Percentiles rank a stretch among this genome's conserved stretches.
phyloP scores from a whole-genome alignment of 1,140 invertebrate genomes.

The Mamestra configurata region DNA sequence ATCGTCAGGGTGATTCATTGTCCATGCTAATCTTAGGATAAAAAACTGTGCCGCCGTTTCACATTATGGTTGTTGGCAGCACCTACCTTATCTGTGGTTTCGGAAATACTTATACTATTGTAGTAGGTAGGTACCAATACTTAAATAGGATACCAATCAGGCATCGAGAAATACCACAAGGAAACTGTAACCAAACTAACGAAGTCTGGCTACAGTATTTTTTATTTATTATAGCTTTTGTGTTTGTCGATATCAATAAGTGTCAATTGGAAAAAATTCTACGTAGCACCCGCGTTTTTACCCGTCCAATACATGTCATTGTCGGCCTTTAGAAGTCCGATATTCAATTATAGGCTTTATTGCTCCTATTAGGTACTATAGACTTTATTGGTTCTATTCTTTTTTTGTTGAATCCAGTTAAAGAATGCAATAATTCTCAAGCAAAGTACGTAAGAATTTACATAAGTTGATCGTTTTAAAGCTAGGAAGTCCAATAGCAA shows the following conservation, averaged over 20 bases:
- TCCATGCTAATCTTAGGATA: background rate
- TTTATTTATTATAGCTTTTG: background rate
- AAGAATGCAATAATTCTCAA: background rate
- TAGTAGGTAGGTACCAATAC: too few species aligned
- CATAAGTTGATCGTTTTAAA: background rate
- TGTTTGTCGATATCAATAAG: background rate
- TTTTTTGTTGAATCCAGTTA: background rate
- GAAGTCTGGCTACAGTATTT: too few species aligned
- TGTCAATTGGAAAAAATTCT: background rate
- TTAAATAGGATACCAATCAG: too few species aligned
- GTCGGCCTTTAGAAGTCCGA: background rate
- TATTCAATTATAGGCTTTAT: background rate
- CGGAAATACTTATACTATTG: too few species aligned
- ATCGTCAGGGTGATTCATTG: background rate
- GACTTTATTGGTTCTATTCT: too few species aligned
- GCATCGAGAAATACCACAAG: too few species aligned
- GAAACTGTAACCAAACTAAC: too few species aligned
- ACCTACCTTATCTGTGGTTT: too few species aligned
- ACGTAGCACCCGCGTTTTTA: background rate
- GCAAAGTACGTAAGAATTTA: background rate
- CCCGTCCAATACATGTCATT: background rate
- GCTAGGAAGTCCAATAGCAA: slow-evolving; percentile 15
- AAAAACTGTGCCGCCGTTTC: background rate
- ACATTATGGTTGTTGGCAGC: background rate
- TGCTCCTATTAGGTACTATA: too few species aligned